phyloP scores from a whole-genome alignment of 2,888 invertebrate genomes.

The Taenaris catops region DNA sequence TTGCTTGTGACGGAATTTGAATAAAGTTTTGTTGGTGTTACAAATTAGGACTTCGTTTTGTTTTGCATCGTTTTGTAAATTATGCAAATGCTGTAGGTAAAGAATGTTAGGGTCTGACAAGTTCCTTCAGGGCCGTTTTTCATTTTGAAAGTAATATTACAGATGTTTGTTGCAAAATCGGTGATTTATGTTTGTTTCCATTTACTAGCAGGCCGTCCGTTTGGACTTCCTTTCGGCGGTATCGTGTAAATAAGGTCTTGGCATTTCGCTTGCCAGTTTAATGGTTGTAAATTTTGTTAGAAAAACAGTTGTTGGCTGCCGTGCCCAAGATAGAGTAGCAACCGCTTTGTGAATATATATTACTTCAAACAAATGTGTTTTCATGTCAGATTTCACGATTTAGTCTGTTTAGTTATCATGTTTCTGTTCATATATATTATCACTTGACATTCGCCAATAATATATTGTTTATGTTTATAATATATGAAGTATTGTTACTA shows the following conservation, averaged over 20 bases:
- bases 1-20: slow-evolving; percentile 39
- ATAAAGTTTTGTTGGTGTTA: slow-evolving; percentile 39
- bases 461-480: too few relatives aligned
- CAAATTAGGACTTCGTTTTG: slow-evolving; percentile 41
- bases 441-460: too few relatives aligned
- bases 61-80: slow-evolving; percentile 41
- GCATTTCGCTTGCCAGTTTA: slow-evolving; percentile 62
- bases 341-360: slow-evolving; percentile 46
- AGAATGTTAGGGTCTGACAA: slow-evolving; percentile 35
- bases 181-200: slow-evolving; percentile 68
- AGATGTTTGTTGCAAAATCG: slow-evolving; percentile 59
- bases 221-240: slow-evolving; percentile 60
- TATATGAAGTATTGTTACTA: too few relatives aligned
- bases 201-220: slow-evolving; percentile 51
- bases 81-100: slow-evolving; percentile 46
- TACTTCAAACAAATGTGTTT: slow-evolving; percentile 10
- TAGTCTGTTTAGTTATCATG: too few relatives aligned
- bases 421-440: too few relatives aligned
- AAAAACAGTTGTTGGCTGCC: slow-evolving; percentile 35
- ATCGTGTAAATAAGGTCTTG: slow-evolving; percentile 64
- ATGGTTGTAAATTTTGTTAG: slow-evolving; percentile 57
- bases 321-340: slow-evolving; percentile 28
- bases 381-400: slow-evolving; percentile 1
- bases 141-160: slow-evolving; percentile 53
- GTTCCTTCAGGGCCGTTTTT: slow-evolving; percentile 36